These are phyloP conservation scores for Callimorpha dominula DNA, from an alignment of 2,888 invertebrate species.

Conservation along the genomic window DNA sequence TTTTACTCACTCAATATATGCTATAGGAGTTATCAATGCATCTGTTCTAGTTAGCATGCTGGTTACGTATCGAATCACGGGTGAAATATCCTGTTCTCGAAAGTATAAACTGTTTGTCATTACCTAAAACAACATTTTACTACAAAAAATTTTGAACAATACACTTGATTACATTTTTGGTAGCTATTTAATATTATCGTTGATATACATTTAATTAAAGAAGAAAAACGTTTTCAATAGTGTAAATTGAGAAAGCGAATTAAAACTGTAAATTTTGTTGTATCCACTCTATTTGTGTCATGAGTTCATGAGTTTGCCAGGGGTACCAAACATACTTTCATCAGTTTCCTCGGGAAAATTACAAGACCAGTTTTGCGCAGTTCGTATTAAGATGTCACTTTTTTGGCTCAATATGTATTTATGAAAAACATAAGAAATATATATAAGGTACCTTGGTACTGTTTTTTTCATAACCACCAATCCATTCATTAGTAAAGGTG, in stretches of 20 bases:
- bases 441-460: slow-evolving; percentile 54
- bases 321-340: no score
- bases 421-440: no score
- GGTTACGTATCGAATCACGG: slow-evolving; percentile 53
- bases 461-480: slow-evolving; percentile 59
- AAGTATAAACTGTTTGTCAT: slow-evolving; percentile 62
- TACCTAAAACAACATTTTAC: slow-evolving; percentile 49
- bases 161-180: no score
- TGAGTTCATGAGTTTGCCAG: no score
- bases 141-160: no score
- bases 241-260: no score
- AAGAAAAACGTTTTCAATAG: no score
- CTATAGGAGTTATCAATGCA: slow-evolving; percentile 54
- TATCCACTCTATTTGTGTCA: no score
- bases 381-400: no score
- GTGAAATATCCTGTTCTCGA: slow-evolving; percentile 68
- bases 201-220: no score
- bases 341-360: background rate
- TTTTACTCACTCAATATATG: slow-evolving; percentile 68
- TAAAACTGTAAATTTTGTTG: no score
- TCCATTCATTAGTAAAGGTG: slow-evolving; percentile 67
- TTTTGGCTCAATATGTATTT: background rate
- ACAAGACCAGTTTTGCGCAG: background rate
- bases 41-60: slow-evolving; percentile 50
- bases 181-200: no score